Evolutionary conservation across 1,140 invertebrate species (phyloP), one percentile per base, ranked within the genome.

Genomic region (Leptopilina clavipes): DNA sequence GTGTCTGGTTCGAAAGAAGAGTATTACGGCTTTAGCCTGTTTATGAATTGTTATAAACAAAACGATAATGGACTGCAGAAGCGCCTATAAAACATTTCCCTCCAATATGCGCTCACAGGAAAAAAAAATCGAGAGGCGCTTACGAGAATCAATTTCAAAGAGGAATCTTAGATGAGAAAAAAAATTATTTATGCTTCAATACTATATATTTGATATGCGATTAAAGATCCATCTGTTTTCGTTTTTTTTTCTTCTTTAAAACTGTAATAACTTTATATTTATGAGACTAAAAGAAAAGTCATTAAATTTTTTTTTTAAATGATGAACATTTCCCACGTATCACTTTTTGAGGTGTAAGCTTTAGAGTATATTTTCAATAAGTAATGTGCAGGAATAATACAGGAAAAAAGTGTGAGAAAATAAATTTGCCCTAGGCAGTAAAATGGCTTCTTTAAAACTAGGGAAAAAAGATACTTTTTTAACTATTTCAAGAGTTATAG

Each of bases 1-100:
- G 84, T 85, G 86, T 85, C 83, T 87, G 86, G 82, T 86, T 84
- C 81, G 84, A 77, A 76, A 82, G 83, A 81, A 79, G 84, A 82
- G 86, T 83, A 88, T 88, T 89, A 89, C 83, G 85, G 82, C 86
- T 86, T 84, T 82, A 81, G 82, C 86, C 85, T 90, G 89, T 90
- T 90, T 90, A 90, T 81, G 84, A 84, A 87, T 86, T 85, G 85
- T 86, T 87, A 82, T 89, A 90, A 90, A 90, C 89, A 89, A 85
- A 85, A 85, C 86, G 82, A 85, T 90, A 90, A 90, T 90, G 89
- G 87, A 89, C 87, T 89, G 87, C 89, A 90, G 88, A 89, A 89
- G 86, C 88, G 86, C 82, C 84, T 79, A 82, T 88, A 85, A 31
- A 87, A 89, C 74, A 80, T 83, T 83, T 82, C 81, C 83, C 79